Evolutionary conservation across 1,140 invertebrate genomes (phyloP), one percentile per base, ranked within the genome.

Genomic region (Drosophila subpulchrella): DNA sequence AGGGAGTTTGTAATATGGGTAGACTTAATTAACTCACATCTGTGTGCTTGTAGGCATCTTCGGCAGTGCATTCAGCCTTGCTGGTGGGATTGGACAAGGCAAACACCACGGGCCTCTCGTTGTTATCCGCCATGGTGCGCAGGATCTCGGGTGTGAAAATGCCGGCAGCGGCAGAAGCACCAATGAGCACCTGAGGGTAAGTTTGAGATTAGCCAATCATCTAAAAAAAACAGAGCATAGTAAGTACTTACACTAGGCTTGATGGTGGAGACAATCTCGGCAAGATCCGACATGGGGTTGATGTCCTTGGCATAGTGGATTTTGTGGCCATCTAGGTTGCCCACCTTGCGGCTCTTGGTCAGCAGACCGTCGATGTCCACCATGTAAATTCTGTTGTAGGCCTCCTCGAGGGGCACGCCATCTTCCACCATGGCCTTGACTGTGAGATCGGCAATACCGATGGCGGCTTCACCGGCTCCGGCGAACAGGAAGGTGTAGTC

Each of bases 1-100:
- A 3, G 3, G 4, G 13, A 13, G 4, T 7, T 4, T 11, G 6
- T 36, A 8, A 6, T 0, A 4, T 20, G 1, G 12, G 5, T 1
- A 1, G 15, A 36, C 42, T 20, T 1, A 15, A n/a, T 11, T 4
- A 6, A 65, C 91, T 93, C 93, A 98, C 97, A 81, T 98, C 95
- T 6, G 98, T 98, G 82, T 96, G 80, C 32, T 95, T 94, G 82
- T 98, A 99, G 2, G 98, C 98, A 71, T 96, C 95, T 88, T 98
- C 96, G 17, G 98, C 98, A 4, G 98, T 99, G 91, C 98, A 99
- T 93, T 99, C 98, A 8, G 98, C 98, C 94, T 98, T 98, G 88
- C 95, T 96, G 0, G 98, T 99, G 17, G 98, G 98, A 94, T 99
- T 99, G 77, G 98, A 99, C 6, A 99, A 93, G 15, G 98, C 98